Base-by-base conservation (phyloP, 2,797 vertebrate species). In the Mallotus villosus region DNA sequence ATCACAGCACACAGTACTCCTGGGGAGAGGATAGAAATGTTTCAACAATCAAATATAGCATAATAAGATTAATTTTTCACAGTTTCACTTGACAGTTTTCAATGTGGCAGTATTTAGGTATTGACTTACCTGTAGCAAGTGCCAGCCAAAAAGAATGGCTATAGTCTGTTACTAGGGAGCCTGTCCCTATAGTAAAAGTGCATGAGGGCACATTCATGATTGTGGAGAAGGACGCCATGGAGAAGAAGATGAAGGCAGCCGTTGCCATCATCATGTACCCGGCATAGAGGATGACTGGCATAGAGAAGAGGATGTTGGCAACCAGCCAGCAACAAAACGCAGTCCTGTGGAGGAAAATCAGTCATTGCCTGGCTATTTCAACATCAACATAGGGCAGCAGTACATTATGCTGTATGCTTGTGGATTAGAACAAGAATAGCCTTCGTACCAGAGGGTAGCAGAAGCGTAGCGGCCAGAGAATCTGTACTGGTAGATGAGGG, bases 301-400 rank as follows among this genome's bases (percentile, higher is more conserved):
- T 95, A 81, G 90, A 94, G 82, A 98, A 93, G 67, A 99, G 94
- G 75, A 94, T 86, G 76, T 99, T 99, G 91, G 95, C 87, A 5
- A 97, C 72, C 27, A 97, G 71, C 98, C 98, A 99, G 46, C 94
- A 93, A 79, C 95, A 97, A 83, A 99, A 98, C 0, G 97, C 96
- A 3, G 95, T 94, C 97, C 98, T 99, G 92, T 69, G 70, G 73
- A 75, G 66, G 41, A 1, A 46, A 46, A 46, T 14, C 14, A 27
- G 17, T 19, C 1, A 57, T 19, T 8, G 8, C 9, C 11, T 60
- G 12, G 12, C 16, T 72, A 72, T 72, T 77, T 71, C 63, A 78
- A 71, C 17, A 53, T n/a, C 19, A n/a, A 53, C 4, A 3, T 53
- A 53, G 0, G 16, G 1, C 19, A 7, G 16, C 19, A 1, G 16